Conservation (phyloP, 2,113 vertebrate species). For the Reinhardtius hippoglossoides region DNA sequence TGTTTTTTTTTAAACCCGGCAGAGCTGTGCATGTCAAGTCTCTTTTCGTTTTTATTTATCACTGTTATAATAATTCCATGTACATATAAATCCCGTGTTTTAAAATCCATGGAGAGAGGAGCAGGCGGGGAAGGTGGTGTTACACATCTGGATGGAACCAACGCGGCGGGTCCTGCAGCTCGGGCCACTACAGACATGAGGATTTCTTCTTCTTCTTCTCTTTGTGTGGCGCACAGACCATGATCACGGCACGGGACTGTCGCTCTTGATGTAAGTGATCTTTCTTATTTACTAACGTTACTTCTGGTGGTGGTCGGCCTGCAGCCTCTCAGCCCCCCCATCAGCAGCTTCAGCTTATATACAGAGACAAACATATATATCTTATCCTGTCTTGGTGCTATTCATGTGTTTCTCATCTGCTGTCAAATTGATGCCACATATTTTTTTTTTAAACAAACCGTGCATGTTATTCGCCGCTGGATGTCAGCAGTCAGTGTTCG, state of each 20-base stretch:
- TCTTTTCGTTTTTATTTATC: background rate
- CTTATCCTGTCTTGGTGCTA: background rate
- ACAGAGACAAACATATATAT: background rate
- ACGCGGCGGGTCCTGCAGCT: constrained; percentile 13
- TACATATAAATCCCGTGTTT: background rate
- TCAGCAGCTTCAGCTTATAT: background rate
- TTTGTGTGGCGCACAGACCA: constrained; percentile 52
- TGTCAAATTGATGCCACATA: background rate
- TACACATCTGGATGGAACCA: constrained; percentile 76
- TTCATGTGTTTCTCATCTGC: background rate
- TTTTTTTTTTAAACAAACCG: background rate
- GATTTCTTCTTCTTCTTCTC: constrained; percentile 23
- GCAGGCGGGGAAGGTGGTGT: constrained; percentile 43
- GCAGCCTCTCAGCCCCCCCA: background rate
- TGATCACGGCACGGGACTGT: constrained; percentile 70
- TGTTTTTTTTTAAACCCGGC: background rate
- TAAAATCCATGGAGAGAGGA: constrained; percentile 26
- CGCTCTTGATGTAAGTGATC: constrained; percentile 81
- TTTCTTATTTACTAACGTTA: constrained; percentile 14
- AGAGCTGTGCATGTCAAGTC: constrained; percentile 15
- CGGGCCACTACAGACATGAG: constrained; percentile 62
- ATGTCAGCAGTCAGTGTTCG: constrained; percentile 17
- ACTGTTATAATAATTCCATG: background rate
- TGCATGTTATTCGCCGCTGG: constrained; percentile 8
- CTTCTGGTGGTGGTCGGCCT: constrained; percentile 6